These are phyloP conservation scores for Salmo trutta DNA, from an alignment of 2,797 vertebrate genomes.

Conservation along the genomic window DNA sequence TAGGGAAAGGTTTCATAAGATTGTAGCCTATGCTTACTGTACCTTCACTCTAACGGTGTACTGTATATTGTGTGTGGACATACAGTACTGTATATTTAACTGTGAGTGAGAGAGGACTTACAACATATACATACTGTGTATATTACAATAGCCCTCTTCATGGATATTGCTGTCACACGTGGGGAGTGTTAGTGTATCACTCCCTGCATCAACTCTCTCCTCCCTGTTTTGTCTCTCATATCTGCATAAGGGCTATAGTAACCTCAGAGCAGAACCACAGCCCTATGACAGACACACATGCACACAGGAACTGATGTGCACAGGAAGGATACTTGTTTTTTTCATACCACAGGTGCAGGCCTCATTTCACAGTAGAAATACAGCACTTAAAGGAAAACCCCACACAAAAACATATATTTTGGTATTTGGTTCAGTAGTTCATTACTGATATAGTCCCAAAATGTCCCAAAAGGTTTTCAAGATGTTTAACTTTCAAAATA, in stretches of 20 bases:
- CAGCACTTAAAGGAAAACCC: not conserved
- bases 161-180: not conserved
- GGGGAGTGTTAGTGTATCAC: no score
- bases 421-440: no score
- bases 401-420: no score
- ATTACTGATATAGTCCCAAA: no score
- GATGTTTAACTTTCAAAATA: no score
- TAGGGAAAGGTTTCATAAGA: not conserved
- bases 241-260: not conserved
- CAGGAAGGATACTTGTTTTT: slow-evolving; percentile 27
- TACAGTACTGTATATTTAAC: not conserved
- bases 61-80: not conserved
- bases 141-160: not conserved
- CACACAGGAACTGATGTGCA: slow-evolving; percentile 27
- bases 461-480: no score
- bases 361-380: slow-evolving; percentile 3
- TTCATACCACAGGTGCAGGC: not conserved
- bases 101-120: not conserved
- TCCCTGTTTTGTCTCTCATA: not conserved
- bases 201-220: no score
- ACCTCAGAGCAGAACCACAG: slow-evolving; percentile 28
- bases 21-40: not conserved
- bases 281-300: not conserved
- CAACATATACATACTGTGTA: not conserved
- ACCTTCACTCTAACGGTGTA: not conserved